Base-by-base conservation (phyloP, 2,113 vertebrate genomes). In the Oncorhynchus clarkii region DNA sequence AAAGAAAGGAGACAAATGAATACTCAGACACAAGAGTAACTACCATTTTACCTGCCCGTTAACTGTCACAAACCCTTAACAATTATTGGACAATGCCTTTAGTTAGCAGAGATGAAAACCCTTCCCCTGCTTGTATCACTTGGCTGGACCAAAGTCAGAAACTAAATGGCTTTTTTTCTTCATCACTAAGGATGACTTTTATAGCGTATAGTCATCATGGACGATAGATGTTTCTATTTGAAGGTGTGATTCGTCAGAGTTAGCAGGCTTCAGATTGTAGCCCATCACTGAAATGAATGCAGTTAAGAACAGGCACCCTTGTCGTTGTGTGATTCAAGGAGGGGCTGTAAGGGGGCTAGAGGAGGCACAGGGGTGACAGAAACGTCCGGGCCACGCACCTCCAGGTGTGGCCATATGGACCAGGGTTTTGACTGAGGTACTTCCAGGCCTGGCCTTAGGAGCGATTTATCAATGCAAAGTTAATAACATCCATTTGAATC, bases 401-500 rank as follows among this genome's bases (percentile, higher is more conserved):
- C 91, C 92, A 94, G 94, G 94, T 95, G 92, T 93, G 90, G 93
- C 92, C 92, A 89, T 83, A 54, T 93, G 90, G 93, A 94, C 94
- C 92, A 90, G 91, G 93, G 60, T 75, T 95, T 95, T 96, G 94
- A 95, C 95, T 93, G 93, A 95, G 93, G 94, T 93, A 94, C 94
- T 96, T 95, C 94, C 94, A 94, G 93, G 93, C 93, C 85, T 92
- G 92, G 91, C 93, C 92, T 27, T 81, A 77, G 88, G 93, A 95
- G 94, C 94, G 93, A 99, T 99, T 98, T 98, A 98, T 99, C 98
- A 99, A 99, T 99, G 97, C 97, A 99, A 99, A 99, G 96, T 98
- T 99, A 99, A 99, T 98, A 99, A 99, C 97, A 97, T 98, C 98
- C 97, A 99, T 99, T 99, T 99, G 96, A 99, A 99, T 99, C 97